Evolutionary conservation across 2,113 vertebrate species (phyloP).

Genomic region (Tricholaema leucomelas): DNA sequence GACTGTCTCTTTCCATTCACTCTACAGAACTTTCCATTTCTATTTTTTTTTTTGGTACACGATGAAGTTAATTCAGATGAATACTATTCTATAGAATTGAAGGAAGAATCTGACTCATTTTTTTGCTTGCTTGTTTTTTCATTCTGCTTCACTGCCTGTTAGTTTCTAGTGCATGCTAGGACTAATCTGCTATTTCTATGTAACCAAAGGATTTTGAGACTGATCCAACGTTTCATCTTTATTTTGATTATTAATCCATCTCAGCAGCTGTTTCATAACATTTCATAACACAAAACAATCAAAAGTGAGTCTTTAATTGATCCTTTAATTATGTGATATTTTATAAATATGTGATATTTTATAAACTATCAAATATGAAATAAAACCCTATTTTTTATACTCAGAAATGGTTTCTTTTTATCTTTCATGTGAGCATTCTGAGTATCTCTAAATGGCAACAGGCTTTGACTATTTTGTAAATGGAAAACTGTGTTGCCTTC

Average conservation of each 20-base stretch:
- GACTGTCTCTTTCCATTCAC: not conserved
- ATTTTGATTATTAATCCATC: slow-evolving; percentile 7
- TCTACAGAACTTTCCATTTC: not conserved
- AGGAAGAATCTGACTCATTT: not conserved
- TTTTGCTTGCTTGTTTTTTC: not conserved
- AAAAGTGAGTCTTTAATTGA: not conserved
- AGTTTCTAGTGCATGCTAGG: not conserved
- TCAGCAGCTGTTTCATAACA: not conserved
- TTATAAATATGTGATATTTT: slow-evolving; percentile 21
- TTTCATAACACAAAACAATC: not conserved
- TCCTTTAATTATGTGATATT: not conserved
- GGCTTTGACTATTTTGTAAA: not conserved
- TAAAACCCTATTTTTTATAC: not conserved
- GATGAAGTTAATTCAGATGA: not conserved
- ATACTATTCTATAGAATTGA: not conserved
- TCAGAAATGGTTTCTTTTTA: not conserved
- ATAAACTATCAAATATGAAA: not conserved
- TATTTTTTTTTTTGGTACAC: not conserved
- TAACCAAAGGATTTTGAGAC: not conserved
- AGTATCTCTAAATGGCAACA: not conserved
- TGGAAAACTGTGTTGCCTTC: not conserved
- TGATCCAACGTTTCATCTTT: slow-evolving; percentile 3
- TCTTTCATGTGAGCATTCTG: not conserved
- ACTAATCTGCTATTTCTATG: not conserved
- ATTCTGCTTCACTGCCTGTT: not conserved